These are phyloP conservation scores for Trochalopteron elliotii DNA, from an alignment of 2,113 vertebrate genomes.

Conservation along the genomic window DNA sequence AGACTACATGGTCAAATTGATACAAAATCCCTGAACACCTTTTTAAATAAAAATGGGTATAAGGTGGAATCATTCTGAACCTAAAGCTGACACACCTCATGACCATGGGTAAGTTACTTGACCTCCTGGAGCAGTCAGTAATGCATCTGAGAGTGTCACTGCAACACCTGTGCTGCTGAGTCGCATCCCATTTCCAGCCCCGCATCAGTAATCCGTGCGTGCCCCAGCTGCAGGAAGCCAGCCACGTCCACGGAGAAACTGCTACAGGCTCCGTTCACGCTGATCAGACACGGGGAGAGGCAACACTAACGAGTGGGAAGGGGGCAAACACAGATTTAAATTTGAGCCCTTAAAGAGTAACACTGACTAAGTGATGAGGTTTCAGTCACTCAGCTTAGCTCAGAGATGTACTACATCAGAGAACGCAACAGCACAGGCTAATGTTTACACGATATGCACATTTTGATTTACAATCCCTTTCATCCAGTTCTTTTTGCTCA, in stretches of 20 bases:
- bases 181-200: background rate
- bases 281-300: rapidly evolving
- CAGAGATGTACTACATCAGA: background rate
- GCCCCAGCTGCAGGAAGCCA: background rate
- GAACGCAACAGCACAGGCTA: background rate
- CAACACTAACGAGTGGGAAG: rapidly evolving
- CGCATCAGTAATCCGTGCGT: background rate
- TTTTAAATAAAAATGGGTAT: background rate
- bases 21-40: background rate
- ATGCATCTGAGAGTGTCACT: background rate
- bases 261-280: background rate
- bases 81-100: background rate
- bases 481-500: background rate
- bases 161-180: background rate
- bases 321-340: rapidly evolving
- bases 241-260: background rate
- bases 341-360: background rate
- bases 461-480: background rate
- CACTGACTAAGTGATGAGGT: rapidly evolving
- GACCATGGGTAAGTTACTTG: background rate
- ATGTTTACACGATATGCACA: background rate
- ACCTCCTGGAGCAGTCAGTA: background rate
- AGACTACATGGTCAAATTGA: rapidly evolving
- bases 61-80: background rate
- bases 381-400: background rate